phyloP scores from a whole-genome alignment of 2,888 invertebrate species.

The Galerucella calmariensis region DNA sequence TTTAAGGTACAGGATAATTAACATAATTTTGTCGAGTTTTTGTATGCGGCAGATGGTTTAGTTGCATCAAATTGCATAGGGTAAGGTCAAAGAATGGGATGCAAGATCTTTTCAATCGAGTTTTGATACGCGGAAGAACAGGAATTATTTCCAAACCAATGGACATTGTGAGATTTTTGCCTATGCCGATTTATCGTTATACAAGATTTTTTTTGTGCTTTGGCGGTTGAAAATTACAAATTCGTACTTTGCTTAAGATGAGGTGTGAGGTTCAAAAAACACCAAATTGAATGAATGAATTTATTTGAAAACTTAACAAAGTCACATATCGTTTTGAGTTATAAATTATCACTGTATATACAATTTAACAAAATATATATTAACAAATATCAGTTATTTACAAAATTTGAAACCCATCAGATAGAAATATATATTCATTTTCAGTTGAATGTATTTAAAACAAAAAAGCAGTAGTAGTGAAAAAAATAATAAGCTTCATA shows the following conservation, averaged over 20 bases:
- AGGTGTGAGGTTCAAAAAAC: not conserved
- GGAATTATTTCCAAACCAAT: constrained; percentile 32
- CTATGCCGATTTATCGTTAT: constrained; percentile 18
- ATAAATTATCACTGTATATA: constrained; percentile 33
- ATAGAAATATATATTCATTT: not conserved
- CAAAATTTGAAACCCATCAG: constrained; percentile 9
- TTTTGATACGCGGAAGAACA: constrained; percentile 35
- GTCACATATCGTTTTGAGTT: constrained; percentile 27
- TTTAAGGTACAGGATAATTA: constrained; percentile 44
- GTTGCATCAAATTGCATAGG: constrained; percentile 30
- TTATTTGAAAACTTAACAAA: constrained; percentile 35
- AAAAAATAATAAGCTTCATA: too few relatives aligned
- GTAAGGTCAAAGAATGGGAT: constrained; percentile 31
- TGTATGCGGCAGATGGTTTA: constrained; percentile 39
- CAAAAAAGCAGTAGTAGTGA: not conserved
- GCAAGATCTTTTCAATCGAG: constrained; percentile 32
- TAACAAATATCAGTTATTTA: constrained; percentile 24
- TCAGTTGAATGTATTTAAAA: not conserved
- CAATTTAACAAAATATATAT: constrained; percentile 29
- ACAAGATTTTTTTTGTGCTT: constrained; percentile 1
- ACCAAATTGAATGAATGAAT: constrained; percentile 10
- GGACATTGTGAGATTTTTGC: constrained; percentile 34
- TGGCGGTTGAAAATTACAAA: constrained; percentile 13
- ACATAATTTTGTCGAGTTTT: constrained; percentile 43
- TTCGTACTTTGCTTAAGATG: not conserved